These are phyloP conservation scores for Pygocentrus nattereri DNA, from an alignment of 2,797 vertebrate species.

Conservation along the genomic window DNA sequence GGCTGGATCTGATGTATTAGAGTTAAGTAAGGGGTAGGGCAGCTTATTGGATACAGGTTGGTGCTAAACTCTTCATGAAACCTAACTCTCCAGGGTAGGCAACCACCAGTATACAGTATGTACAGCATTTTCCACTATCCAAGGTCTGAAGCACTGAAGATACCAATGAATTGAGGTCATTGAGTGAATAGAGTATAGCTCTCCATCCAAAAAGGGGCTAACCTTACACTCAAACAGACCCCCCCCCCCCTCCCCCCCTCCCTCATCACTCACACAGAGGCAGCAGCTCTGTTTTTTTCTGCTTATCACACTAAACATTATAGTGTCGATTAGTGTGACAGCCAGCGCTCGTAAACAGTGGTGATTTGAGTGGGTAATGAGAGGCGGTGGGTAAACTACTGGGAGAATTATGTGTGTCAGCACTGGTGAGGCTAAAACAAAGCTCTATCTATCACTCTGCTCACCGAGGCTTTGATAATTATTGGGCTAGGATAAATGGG, in stretches of 20 bases:
- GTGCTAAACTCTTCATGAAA: no score
- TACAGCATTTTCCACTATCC: no score
- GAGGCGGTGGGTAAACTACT: conserved; percentile 48
- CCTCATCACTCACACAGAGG: conserved; percentile 6
- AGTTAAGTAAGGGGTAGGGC: no score
- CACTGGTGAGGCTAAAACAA: conserved; percentile 63
- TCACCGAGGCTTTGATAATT: conserved; percentile 78
- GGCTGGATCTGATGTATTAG: no score
- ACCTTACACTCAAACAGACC: background rate
- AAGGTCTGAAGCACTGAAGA: no score
- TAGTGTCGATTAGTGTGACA: conserved; percentile 69
- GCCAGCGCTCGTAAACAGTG: conserved; percentile 72
- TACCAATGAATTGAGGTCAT: no score
- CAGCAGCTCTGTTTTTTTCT: conserved; percentile 59
- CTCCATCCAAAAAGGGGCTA: no score
- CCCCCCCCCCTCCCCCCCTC: no score
- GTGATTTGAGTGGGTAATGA: conserved; percentile 57
- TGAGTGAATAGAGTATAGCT: no score
- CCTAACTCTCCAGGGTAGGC: no score
- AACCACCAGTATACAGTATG: no score
- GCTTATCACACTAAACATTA: conserved; percentile 61
- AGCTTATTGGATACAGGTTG: no score
- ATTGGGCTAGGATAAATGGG: conserved; percentile 81
- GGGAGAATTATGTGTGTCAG: conserved; percentile 66
- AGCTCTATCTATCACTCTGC: conserved; percentile 75